Percentiles rank a stretch among this genome's conserved stretches.
Evolutionary conservation across 1,140 invertebrate species (phyloP).

Genomic region (Diachasmimorpha longicaudata): DNA sequence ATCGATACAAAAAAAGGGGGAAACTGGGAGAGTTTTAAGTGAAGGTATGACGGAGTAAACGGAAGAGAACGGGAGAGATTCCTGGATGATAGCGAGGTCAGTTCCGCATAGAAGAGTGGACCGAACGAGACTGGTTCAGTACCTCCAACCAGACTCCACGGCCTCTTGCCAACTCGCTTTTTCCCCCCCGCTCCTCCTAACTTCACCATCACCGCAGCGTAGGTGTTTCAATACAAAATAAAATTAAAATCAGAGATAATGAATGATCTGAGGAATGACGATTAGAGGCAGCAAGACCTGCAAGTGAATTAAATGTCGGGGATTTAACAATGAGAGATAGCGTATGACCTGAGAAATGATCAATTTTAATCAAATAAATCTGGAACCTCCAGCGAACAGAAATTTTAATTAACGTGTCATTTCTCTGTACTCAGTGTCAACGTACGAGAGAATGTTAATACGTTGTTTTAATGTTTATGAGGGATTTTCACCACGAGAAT

Average conservation of each 20-base stretch:
- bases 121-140: slow-evolving; percentile 39
- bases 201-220: background rate
- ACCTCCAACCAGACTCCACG: background rate
- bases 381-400: no score
- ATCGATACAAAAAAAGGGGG: background rate
- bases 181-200: background rate
- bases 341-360: no score
- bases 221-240: background rate
- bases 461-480: background rate
- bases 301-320: background rate
- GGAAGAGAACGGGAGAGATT: slow-evolving; percentile 7
- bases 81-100: slow-evolving; percentile 34
- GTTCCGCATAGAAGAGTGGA: slow-evolving; percentile 44
- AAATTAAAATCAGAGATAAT: background rate
- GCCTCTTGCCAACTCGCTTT: slow-evolving; percentile 12
- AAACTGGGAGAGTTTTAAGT: background rate
- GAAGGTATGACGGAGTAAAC: background rate
- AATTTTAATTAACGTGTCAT: no score
- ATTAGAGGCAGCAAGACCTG: background rate
- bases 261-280: background rate
- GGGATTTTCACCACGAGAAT: background rate
- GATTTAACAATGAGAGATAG: no score
- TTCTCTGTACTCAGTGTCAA: no score
- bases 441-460: background rate
- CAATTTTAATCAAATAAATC: no score